A percentile compares a stretch with the other conserved stretches of the same genome.
phyloP scores from a whole-genome alignment of 2,797 vertebrate species.

The Squalus acanthias region DNA sequence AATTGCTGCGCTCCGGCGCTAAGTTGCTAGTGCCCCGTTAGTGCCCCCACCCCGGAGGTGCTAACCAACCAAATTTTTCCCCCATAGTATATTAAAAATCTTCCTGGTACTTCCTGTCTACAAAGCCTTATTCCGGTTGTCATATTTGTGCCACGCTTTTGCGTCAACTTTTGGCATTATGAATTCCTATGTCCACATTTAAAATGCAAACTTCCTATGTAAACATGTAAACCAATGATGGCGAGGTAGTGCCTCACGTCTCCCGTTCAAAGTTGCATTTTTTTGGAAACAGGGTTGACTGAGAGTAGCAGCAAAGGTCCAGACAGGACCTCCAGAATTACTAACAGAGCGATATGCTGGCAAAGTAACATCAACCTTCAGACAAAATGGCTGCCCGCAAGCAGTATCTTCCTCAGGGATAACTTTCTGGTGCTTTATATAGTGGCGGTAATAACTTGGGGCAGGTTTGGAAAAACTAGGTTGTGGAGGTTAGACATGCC shows the following conservation, averaged over 20 bases:
- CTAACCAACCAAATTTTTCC: too few relatives aligned
- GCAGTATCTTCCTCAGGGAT: not conserved
- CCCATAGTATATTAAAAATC: not conserved
- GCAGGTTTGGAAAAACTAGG: not conserved
- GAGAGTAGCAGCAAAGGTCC: not conserved
- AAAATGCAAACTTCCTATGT: not conserved
- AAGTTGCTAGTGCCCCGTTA: too few relatives aligned
- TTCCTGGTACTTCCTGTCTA: not conserved
- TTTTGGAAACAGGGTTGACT: not conserved
- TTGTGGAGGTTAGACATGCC: not conserved
- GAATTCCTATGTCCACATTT: not conserved
- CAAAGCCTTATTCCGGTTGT: not conserved
- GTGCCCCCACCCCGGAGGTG: too few relatives aligned
- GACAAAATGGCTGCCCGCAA: not conserved
- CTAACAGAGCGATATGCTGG: not conserved
- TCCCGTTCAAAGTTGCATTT: not conserved
- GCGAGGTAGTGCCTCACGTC: not conserved
- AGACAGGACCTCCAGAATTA: not conserved
- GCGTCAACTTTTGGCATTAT: not conserved
- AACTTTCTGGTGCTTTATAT: not conserved
- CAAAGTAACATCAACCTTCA: not conserved
- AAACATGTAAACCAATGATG: not conserved
- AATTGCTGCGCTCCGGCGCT: too few relatives aligned
- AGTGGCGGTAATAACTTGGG: not conserved
- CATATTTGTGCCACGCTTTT: not conserved